Percentiles rank a stretch among this genome's conserved stretches.
Evolutionary conservation across 2,797 vertebrate genomes (phyloP).

Genomic region (Menidia menidia): DNA sequence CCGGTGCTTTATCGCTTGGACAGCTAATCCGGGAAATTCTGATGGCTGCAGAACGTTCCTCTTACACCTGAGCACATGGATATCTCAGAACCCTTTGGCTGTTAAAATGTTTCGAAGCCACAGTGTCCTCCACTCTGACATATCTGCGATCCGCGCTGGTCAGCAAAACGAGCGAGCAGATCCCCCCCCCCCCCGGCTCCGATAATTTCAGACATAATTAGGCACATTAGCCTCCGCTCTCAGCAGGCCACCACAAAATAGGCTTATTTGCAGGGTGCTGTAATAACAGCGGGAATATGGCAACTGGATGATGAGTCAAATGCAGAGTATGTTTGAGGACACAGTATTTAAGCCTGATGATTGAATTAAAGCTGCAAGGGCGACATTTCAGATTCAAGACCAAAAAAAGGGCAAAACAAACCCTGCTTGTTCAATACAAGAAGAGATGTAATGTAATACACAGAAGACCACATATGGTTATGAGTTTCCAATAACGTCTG

Average conservation of each 20-base stretch:
- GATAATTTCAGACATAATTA: slow-evolving; percentile 77
- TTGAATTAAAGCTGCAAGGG: slow-evolving; percentile 4
- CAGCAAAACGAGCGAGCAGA: slow-evolving; percentile 57
- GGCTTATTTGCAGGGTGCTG: slow-evolving; percentile 31
- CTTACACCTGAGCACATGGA: slow-evolving; percentile 46
- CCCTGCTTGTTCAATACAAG: neutral
- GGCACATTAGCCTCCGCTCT: slow-evolving; percentile 70
- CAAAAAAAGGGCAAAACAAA: slow-evolving; percentile 4
- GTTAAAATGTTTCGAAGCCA: slow-evolving; percentile 32
- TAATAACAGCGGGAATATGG: slow-evolving; percentile 32
- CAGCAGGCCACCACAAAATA: slow-evolving; percentile 57
- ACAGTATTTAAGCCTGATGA: neutral
- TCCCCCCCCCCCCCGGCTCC: slow-evolving; percentile 55
- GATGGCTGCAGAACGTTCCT: slow-evolving; percentile 36
- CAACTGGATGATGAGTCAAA: slow-evolving; percentile 17
- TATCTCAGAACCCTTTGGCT: slow-evolving; percentile 35
- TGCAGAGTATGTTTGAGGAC: slow-evolving; percentile 3
- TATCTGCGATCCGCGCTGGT: slow-evolving; percentile 43
- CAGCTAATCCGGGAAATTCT: slow-evolving; percentile 51
- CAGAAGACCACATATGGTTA: slow-evolving; percentile 2
- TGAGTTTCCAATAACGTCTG: slow-evolving; percentile 3
- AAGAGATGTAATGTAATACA: neutral
- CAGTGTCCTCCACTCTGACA: slow-evolving; percentile 16
- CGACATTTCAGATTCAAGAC: neutral
- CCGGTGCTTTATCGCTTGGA: neutral